These are phyloP conservation scores for Vulpes ferrilata DNA, from an alignment of 2,113 vertebrate species.

Conservation along the genomic window DNA sequence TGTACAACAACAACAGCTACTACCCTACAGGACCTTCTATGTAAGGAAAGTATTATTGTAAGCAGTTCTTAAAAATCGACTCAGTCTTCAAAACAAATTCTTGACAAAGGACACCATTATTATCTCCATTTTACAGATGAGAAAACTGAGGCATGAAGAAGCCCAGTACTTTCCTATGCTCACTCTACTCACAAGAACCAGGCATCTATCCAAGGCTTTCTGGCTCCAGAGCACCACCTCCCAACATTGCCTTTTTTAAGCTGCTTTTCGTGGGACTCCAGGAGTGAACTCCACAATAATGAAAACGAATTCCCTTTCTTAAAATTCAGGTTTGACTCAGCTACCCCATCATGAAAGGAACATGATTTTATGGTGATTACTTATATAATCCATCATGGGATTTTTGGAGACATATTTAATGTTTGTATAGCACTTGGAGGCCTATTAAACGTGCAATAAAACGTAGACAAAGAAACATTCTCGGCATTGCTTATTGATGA, in stretches of 20 bases:
- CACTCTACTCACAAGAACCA: neutral
- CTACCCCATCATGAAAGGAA: neutral
- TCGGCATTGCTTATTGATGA: neutral
- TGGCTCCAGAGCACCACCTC: neutral
- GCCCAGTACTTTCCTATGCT: neutral
- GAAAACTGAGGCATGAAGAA: neutral
- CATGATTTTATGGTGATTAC: neutral
- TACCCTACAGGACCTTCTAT: too few species aligned
- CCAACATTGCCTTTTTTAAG: neutral
- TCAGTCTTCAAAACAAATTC: neutral
- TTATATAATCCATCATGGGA: neutral
- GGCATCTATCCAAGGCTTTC: too few species aligned
- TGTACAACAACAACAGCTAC: neutral
- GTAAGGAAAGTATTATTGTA: neutral
- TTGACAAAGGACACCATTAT: neutral
- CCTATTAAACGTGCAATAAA: constrained; percentile 16
- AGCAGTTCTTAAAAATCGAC: neutral
- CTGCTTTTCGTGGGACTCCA: neutral
- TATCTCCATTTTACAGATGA: neutral
- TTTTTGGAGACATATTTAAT: neutral
- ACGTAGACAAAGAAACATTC: constrained; percentile 44
- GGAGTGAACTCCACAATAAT: neutral
- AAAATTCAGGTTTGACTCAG: constrained; percentile 9
- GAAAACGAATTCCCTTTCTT: neutral
- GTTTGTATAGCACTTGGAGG: neutral